Evolutionary conservation across 1,140 invertebrate species (phyloP).

Genomic region (Aphaenogaster rudis): DNA sequence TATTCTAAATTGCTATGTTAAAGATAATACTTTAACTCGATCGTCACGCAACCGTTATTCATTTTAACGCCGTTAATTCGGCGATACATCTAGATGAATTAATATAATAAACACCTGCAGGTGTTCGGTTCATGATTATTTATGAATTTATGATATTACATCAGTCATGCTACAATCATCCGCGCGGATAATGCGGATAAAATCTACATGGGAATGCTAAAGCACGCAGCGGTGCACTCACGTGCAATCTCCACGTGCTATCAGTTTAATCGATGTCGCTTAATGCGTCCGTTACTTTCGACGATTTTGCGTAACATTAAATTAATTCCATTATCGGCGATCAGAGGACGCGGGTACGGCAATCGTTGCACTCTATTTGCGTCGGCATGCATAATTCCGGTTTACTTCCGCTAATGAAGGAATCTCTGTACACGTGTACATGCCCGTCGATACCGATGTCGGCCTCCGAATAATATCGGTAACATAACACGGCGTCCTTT

Average conservation of each 20-base stretch:
- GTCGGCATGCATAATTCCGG: conserved; percentile 62
- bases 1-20: neutral
- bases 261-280: conserved; percentile 57
- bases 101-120: conserved; percentile 40
- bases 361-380: conserved; percentile 28
- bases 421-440: neutral
- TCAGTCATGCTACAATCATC: conserved; percentile 51
- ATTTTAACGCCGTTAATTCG: conserved; percentile 25
- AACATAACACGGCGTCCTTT: conserved; percentile 18
- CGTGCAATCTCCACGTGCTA: conserved; percentile 30
- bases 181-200: conserved; percentile 39
- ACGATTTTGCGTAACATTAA: conserved; percentile 49
- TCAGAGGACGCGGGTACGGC: too few relatives aligned
- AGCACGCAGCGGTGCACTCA: conserved; percentile 18
- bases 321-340: conserved; percentile 40
- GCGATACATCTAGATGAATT: conserved; percentile 14
- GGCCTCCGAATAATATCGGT: conserved; percentile 58
- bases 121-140: conserved; percentile 31
- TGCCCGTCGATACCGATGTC: conserved; percentile 41
- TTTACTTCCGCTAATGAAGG: conserved; percentile 70
- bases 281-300: conserved; percentile 46
- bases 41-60: conserved; percentile 12
- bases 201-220: conserved; percentile 46
- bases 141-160: conserved; percentile 49
- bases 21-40: neutral